Base-by-base conservation (phyloP, 2,888 invertebrate genomes). In the Acanthosoma haemorrhoidale region DNA sequence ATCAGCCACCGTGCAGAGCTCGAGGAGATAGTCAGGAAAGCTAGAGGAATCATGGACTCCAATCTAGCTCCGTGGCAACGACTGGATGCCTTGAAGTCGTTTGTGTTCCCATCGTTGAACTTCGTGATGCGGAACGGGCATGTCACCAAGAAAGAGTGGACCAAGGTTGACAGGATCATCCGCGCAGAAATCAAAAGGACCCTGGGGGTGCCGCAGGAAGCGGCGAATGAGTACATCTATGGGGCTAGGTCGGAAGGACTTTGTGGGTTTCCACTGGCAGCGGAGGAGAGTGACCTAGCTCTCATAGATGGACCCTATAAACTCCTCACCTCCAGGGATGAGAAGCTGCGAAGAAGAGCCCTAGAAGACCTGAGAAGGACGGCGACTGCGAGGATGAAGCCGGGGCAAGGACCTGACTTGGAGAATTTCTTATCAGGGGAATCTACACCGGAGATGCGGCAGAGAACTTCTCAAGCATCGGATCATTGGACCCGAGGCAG, bases 301-400 rank as follows among this genome's bases (percentile, higher is more conserved):
- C n/a, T n/a, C n/a, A n/a, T n/a, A n/a, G n/a, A n/a, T 21, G 32
- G 25, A 58, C 58, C 15, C 58, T 70, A 1, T 36, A 64, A 70
- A 31, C 70, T 70, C 15, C 31, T 70, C 5, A 64, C 70, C 13
- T 60, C 64, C 11, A 31, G 31, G n/a, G 58, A 57, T 39, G 8
- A n/a, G n/a, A n/a, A n/a, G n/a, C n/a, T n/a, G n/a, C n/a, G n/a
- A n/a, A n/a, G n/a, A n/a, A n/a, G n/a, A 32, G 13, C 11, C n/a
- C n/a, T n/a, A n/a, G n/a, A n/a, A 63, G 8, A 13, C 15, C n/a
- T 8, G 13, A 32, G 2, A 15, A 29, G 16, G 15, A 66, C 18
- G 6, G 18, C 9, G n/a, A 21, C 31, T n/a, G n/a, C n/a, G n/a
- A n/a, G n/a, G n/a, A n/a, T n/a, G n/a, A n/a, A n/a, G 9, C 13